phyloP scores from a whole-genome alignment of 2,888 invertebrate species.

The Eupeodes luniger region DNA sequence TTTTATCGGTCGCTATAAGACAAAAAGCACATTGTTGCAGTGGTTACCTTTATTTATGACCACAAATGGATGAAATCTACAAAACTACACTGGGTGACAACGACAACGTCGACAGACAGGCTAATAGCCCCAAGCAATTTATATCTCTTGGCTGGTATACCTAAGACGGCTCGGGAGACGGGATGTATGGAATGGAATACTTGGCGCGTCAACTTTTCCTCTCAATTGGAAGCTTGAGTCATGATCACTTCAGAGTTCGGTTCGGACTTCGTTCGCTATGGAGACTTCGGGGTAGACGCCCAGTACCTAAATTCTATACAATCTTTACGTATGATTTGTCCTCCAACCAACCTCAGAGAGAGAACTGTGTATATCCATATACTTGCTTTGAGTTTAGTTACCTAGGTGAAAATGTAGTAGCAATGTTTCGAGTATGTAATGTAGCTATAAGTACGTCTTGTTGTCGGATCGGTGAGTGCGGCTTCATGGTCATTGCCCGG shows the following conservation, averaged over 20 bases:
- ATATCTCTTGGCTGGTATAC: neutral
- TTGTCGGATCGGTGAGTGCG: slow-evolving; percentile 53
- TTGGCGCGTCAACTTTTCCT: slow-evolving; percentile 64
- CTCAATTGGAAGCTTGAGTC: slow-evolving; percentile 70
- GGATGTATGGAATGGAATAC: slow-evolving; percentile 26
- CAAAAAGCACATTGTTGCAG: slow-evolving; percentile 55
- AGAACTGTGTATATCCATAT: slow-evolving; percentile 52
- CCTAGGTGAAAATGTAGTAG: slow-evolving; percentile 37
- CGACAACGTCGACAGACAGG: slow-evolving; percentile 42
- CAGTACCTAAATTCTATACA: slow-evolving; percentile 10
- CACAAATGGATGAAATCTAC: slow-evolving; percentile 64
- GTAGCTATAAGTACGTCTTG: slow-evolving; percentile 29
- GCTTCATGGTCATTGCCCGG: slow-evolving; percentile 73
- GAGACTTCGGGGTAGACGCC: slow-evolving; percentile 58
- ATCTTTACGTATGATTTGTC: slow-evolving; percentile 44
- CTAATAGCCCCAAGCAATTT: slow-evolving; percentile 36
- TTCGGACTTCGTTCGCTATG: neutral
- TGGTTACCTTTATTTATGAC: slow-evolving; percentile 35
- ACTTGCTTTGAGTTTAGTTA: slow-evolving; percentile 35
- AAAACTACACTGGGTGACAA: slow-evolving; percentile 32
- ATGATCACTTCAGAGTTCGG: slow-evolving; percentile 39
- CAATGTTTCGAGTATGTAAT: too few species aligned
- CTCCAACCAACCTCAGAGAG: slow-evolving; percentile 17
- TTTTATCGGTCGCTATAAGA: slow-evolving; percentile 15
- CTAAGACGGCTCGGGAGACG: neutral